These are phyloP conservation scores for Gonatopus flavifemur DNA, from an alignment of 1,140 invertebrate species.

Conservation along the genomic window DNA sequence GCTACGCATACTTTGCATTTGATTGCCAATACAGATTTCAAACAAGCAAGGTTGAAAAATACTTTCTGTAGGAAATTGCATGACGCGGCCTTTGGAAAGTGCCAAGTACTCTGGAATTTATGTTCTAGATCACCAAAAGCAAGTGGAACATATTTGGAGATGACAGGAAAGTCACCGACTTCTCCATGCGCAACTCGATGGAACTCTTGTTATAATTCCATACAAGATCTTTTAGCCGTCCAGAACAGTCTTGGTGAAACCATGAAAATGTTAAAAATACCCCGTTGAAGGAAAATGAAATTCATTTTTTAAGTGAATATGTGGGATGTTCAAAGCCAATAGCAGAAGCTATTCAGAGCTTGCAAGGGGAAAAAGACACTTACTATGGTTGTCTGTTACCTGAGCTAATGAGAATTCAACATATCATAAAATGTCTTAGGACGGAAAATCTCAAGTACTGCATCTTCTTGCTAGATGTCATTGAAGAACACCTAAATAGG, in stretches of 20 bases:
- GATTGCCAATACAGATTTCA: too few relatives aligned
- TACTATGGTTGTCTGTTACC: slow-evolving; percentile 19
- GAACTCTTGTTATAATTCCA: slow-evolving; percentile 13
- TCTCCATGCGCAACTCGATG: slow-evolving; percentile 16
- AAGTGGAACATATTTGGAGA: slow-evolving; percentile 10
- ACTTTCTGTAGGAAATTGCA: too few relatives aligned
- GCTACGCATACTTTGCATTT: too few relatives aligned
- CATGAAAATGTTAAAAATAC: slow-evolving; percentile 6
- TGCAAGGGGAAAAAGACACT: slow-evolving; percentile 16
- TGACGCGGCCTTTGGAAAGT: slow-evolving; percentile 15
- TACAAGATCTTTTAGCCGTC: slow-evolving; percentile 3
- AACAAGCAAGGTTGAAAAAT: too few relatives aligned
- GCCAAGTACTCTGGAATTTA: slow-evolving; percentile 16
- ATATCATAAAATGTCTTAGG: too few relatives aligned
- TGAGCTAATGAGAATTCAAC: slow-evolving; percentile 8
- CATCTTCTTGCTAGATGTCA: too few relatives aligned
- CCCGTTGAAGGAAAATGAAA: slow-evolving; percentile 14
- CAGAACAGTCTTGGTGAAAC: background rate
- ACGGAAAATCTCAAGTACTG: slow-evolving; percentile 9
- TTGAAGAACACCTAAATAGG: too few relatives aligned
- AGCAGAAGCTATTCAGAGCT: slow-evolving; percentile 17
- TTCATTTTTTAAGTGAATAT: slow-evolving; percentile 20
- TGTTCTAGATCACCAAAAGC: slow-evolving; percentile 14
- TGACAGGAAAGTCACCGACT: slow-evolving; percentile 12
- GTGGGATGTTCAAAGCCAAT: slow-evolving; percentile 15